Evolutionary conservation across 2,797 vertebrate genomes (phyloP).

Genomic region (Austrolebias charrua): DNA sequence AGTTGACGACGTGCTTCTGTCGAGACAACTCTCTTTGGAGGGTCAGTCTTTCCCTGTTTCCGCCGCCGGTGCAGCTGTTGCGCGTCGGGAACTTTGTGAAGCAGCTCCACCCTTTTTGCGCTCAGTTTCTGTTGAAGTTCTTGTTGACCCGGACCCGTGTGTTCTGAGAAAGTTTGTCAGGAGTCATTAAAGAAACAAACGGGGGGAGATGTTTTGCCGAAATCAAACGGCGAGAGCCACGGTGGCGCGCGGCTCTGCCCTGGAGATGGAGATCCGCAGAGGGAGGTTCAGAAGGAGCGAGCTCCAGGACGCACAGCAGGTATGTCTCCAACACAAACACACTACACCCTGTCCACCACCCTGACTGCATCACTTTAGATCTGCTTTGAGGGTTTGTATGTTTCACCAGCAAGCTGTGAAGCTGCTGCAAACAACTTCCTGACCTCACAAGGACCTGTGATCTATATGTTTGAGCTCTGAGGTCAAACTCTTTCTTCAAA

Average conservation of each 20-base stretch:
- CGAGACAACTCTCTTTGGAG: slow-evolving; percentile 19
- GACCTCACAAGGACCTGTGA: too few relatives aligned
- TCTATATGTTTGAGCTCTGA: background rate
- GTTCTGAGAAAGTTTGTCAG: slow-evolving; percentile 41
- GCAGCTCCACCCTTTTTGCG: slow-evolving; percentile 19
- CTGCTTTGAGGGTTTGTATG: slow-evolving; percentile 20
- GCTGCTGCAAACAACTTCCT: too few relatives aligned
- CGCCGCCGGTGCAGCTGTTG: slow-evolving; percentile 10
- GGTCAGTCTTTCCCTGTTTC: slow-evolving; percentile 2
- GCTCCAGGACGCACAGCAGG: slow-evolving; percentile 79
- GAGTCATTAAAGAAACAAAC: slow-evolving; percentile 12
- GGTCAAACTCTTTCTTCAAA: background rate
- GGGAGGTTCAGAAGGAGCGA: slow-evolving; percentile 89
- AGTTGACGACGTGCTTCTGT: too few relatives aligned
- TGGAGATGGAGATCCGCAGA: slow-evolving; percentile 94
- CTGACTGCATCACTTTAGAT: slow-evolving; percentile 36
- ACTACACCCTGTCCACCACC: slow-evolving; percentile 35
- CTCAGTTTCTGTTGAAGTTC: slow-evolving; percentile 7
- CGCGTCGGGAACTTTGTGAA: slow-evolving; percentile 22
- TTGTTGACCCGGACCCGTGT: slow-evolving; percentile 4
- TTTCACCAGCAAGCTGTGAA: background rate
- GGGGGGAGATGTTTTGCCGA: slow-evolving; percentile 84
- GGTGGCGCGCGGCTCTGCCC: slow-evolving; percentile 88
- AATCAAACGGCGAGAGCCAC: slow-evolving; percentile 89
- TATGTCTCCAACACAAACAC: background rate